A percentile compares a stretch with the other conserved stretches of the same genome.
Evolutionary conservation across 2,113 vertebrate genomes (phyloP).

Genomic region (Nerophis ophidion): DNA sequence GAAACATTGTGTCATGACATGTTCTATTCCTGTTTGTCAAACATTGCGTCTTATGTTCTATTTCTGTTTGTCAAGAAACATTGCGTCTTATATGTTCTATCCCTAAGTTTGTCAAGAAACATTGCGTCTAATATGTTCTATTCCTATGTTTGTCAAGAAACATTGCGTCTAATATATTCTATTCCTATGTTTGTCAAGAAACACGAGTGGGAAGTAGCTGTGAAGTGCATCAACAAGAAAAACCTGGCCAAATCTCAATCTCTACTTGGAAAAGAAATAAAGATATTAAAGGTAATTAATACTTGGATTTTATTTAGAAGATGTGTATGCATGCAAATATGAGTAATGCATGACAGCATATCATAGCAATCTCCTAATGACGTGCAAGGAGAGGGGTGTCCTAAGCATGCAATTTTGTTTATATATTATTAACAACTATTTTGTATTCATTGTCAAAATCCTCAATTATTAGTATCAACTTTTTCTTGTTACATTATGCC

Average conservation of each 20-base stretch:
- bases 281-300: conserved; percentile 87
- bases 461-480: no score
- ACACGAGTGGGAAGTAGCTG: conserved; percentile 88
- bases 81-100: not conserved
- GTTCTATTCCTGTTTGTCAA: no score
- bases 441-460: no score
- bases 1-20: no score
- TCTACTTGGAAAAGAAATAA: conserved; percentile 92
- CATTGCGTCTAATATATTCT: not conserved
- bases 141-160: no score
- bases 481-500: no score
- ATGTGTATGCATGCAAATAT: no score
- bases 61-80: no score
- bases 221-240: conserved; percentile 98
- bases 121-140: no score
- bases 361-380: not conserved
- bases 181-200: conserved; percentile 68
- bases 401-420: no score
- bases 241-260: conserved; percentile 91
- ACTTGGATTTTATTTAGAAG: not conserved
- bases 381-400: not conserved
- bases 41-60: not conserved
- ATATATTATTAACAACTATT: no score
- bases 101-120: no score
- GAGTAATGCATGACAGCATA: not conserved